Base-by-base conservation (phyloP, 35 echinoderm and acorn worm species). In the Eucidaris tribuloides region DNA sequence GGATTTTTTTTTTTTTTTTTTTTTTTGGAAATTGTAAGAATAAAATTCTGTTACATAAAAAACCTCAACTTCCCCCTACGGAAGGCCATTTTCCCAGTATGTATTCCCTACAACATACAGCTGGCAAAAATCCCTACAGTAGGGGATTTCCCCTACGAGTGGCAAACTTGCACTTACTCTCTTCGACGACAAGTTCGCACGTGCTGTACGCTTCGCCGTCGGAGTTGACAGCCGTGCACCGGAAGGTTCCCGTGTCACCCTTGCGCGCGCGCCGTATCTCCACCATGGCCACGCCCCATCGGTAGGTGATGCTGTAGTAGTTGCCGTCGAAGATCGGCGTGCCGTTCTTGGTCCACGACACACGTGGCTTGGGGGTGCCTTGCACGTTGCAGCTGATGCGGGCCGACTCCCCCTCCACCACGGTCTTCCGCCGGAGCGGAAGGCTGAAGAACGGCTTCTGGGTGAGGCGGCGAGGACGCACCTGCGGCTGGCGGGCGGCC, bases 151-250 rank as follows among this genome's bases (percentile, higher is more conserved):
- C n/a, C n/a, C n/a, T n/a, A n/a, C n/a, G n/a, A n/a, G n/a, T n/a
- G n/a, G n/a, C n/a, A n/a, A n/a, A n/a, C n/a, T n/a, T n/a, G n/a
- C 4, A 93, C 94, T 89, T 77, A 99, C 96, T 90, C 31, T 99
- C 86, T 24, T 93, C 91, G 41, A 99, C 86, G 31, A 99, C 87
- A 34, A 99, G 83, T 54, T 99, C 96, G 66, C 90, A 92, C 18
- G 82, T 65, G 1, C 90, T 85, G 2, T 71, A 87, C 34, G 82
- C 87, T 46, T 99, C 86, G 30, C 96, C 96, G 31, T 99, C 90
- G 38, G 50, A 35, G 27, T 90, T 99, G 40, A 45, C 83, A 29
- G 86, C 96, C 2, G 68, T 84, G 59, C 96, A 99, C 23, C 71
- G 33, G 80, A 93, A 99, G 18, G 87, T 99, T 30, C 96, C 96